Percentiles rank a stretch among this genome's conserved stretches.
Conservation (phyloP, 1,140 invertebrate species). For the Drosophila arawakana region DNA sequence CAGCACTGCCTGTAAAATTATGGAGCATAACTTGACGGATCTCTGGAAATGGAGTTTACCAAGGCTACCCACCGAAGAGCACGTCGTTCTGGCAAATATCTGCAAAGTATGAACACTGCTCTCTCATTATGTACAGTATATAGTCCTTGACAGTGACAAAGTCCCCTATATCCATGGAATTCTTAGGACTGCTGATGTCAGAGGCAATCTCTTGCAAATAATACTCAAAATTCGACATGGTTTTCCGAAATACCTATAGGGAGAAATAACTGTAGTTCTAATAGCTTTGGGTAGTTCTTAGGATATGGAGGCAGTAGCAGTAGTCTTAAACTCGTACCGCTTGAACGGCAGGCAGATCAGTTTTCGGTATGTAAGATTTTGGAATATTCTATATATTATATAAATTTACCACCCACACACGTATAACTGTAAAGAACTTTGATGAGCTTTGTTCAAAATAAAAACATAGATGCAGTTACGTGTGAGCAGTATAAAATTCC, state of each 20-base stretch:
- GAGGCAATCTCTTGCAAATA: constrained; percentile 30
- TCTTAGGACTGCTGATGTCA: background rate
- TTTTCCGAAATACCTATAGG: no score
- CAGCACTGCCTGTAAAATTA: constrained; percentile 44
- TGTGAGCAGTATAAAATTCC: background rate
- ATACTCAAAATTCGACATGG: constrained; percentile 43
- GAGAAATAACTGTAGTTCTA: no score
- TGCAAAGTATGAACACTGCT: constrained; percentile 20
- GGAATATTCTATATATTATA: no score
- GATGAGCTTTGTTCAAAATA: no score
- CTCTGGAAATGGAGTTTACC: background rate
- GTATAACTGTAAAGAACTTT: no score
- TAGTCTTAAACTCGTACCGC: no score
- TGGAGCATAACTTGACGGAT: background rate
- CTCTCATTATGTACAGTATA: constrained; percentile 23
- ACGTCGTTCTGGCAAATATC: constrained; percentile 26
- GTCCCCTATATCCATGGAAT: constrained; percentile 1
- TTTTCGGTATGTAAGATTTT: no score
- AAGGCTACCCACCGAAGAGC: constrained; percentile 46
- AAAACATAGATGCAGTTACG: constrained; percentile 7
- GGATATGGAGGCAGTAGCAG: no score
- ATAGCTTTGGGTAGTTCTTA: no score
- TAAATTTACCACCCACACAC: no score
- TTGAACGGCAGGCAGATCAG: no score
- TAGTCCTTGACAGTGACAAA: constrained; percentile 35